Conservation (phyloP, 1,140 invertebrate genomes). For the Ladona fulva region DNA sequence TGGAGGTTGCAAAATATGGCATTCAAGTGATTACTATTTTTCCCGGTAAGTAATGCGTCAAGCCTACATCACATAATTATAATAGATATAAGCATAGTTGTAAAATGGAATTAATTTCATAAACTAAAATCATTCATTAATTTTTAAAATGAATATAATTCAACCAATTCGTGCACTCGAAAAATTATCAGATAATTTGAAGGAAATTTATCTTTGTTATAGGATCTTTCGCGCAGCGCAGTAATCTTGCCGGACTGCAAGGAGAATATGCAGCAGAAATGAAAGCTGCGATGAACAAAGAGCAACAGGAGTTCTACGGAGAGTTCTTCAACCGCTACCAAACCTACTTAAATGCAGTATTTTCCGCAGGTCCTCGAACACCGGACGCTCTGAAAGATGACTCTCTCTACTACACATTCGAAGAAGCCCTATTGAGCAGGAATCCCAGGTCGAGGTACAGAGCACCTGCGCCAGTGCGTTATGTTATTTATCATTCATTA, state of each 20-base stretch:
- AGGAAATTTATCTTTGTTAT: slow-evolving; percentile 16
- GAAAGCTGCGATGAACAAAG: slow-evolving; percentile 39
- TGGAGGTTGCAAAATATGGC: slow-evolving; percentile 64
- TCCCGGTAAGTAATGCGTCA: slow-evolving; percentile 46
- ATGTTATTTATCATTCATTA: slow-evolving; percentile 42
- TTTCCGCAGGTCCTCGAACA: slow-evolving; percentile 26
- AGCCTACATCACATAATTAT: too few species aligned
- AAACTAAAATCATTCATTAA: background rate
- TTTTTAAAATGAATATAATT: slow-evolving; percentile 17
- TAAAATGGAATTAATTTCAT: too few species aligned
- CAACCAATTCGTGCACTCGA: background rate
- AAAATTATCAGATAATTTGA: background rate
- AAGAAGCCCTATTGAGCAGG: slow-evolving; percentile 40
- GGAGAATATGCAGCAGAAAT: slow-evolving; percentile 42
- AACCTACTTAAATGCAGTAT: slow-evolving; percentile 40
- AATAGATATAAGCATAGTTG: too few species aligned
- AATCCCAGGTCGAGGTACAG: slow-evolving; percentile 43
- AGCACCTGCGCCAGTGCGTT: slow-evolving; percentile 38
- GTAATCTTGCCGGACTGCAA: slow-evolving; percentile 46
- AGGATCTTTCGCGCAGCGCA: slow-evolving; percentile 46
- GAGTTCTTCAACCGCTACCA: slow-evolving; percentile 46
- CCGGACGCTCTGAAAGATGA: slow-evolving; percentile 36
- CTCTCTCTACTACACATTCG: slow-evolving; percentile 41
- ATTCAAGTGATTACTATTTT: slow-evolving; percentile 65
- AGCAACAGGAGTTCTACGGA: slow-evolving; percentile 43